Conservation (phyloP, 2,888 invertebrate genomes). For the Allolobophora icterica region DNA sequence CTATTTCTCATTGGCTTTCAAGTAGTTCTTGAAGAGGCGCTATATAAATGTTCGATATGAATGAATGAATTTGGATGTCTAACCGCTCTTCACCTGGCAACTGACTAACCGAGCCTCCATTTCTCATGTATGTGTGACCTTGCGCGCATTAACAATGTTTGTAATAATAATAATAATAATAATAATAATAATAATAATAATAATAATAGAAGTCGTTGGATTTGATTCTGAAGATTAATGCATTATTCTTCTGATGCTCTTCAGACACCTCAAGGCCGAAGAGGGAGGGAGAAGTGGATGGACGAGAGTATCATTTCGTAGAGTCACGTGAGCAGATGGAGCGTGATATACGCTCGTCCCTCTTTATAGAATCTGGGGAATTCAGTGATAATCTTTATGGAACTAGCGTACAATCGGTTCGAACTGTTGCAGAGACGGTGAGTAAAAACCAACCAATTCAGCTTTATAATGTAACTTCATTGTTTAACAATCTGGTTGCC, state of each 20-base stretch:
- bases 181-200: no score
- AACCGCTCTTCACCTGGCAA: no score
- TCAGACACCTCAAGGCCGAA: conserved; percentile 86
- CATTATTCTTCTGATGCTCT: background rate
- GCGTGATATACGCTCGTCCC: conserved; percentile 82
- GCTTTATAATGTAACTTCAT: no score
- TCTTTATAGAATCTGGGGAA: conserved; percentile 99
- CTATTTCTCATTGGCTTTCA: no score
- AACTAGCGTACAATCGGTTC: conserved; percentile 94
- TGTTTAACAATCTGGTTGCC: no score
- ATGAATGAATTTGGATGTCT: no score
- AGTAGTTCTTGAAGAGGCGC: no score
- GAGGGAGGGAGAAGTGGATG: conserved; percentile 95
- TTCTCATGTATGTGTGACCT: no score
- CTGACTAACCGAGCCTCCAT: no score
- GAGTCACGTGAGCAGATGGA: conserved; percentile 92
- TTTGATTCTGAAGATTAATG: background rate
- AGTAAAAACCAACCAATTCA: conserved; percentile 22
- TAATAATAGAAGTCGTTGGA: background rate
- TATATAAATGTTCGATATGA: no score
- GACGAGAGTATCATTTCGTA: conserved; percentile 98
- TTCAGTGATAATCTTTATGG: conserved; percentile 99
- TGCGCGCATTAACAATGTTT: no score
- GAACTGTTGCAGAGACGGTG: conserved; percentile 89
- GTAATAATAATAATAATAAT: no score